Percentiles rank a stretch among this genome's conserved stretches.
Evolutionary conservation across 2,888 invertebrate species (phyloP).

Genomic region (Sinopyrophorus schimmeli): DNA sequence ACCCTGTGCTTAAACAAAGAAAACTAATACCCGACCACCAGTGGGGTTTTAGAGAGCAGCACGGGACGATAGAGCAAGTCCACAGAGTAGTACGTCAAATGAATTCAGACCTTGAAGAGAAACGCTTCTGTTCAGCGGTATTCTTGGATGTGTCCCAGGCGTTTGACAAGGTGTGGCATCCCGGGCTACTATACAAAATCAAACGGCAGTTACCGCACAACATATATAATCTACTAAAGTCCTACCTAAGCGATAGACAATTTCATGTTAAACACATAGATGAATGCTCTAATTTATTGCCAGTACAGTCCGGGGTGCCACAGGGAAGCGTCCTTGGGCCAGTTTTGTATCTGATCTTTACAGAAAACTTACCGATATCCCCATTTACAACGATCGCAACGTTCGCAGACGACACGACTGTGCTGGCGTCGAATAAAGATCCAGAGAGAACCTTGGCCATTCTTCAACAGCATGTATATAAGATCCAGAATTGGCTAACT

Average conservation of each 20-base stretch:
- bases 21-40: conserved; percentile 1
- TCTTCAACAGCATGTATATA: conserved; percentile 23
- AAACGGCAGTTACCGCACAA: too few relatives aligned
- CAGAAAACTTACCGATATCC: conserved; percentile 19
- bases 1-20: not conserved
- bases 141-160: not conserved
- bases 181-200: not conserved
- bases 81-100: conserved; percentile 5
- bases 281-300: not conserved
- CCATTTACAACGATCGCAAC: conserved; percentile 13
- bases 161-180: not conserved
- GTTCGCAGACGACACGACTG: conserved; percentile 25
- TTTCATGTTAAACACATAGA: conserved; percentile 9
- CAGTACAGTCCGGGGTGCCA: too few relatives aligned
- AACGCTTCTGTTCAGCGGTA: conserved; percentile 1
- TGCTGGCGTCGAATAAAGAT: conserved; percentile 9
- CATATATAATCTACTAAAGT: conserved; percentile 16
- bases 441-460: conserved; percentile 14
- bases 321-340: conserved; percentile 29
- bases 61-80: conserved; percentile 2
- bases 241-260: conserved; percentile 14
- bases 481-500: conserved; percentile 19
- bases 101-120: conserved; percentile 3
- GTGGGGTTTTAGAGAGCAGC: conserved; percentile 1
- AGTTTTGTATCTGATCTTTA: conserved; percentile 23